Base-by-base conservation (phyloP, 1,140 invertebrate species). In the Trichonephila clavipes region DNA sequence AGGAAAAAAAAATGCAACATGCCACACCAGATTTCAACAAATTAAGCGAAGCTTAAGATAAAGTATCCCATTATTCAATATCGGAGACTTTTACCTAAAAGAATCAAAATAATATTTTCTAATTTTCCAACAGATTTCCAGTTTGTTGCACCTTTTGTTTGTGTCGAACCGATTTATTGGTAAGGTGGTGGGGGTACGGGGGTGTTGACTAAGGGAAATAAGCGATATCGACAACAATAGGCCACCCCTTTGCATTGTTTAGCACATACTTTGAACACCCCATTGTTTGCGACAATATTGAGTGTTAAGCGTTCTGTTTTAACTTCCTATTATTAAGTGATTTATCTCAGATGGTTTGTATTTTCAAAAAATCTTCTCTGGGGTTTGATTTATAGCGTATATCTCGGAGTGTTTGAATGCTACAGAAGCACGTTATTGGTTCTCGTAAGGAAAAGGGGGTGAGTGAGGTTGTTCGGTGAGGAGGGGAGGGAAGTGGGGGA, bases 51-150 rank as follows among this genome's bases (percentile, higher is more conserved):
- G 72, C 89, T 90, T 82, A 82, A 90, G 89, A 90, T 90, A 90
- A 90, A 72, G 88, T 58, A 58, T 24, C 69, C 86, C 59, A 90
- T 90, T 90, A 90, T 90, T 90, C 72, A 90, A 81, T 90, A 81
- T 82, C 40, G 64, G 87, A 19, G 87, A 88, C 87, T 88, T 69
- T 77, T 77, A 77, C 72, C 58, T 14, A 85, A 85, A 85, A 85
- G 83, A 85, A 85, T 85, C 28, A 66, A 92, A 92, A 92, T 92
- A 92, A 92, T 92, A 92, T 92, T 92, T 92, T 92, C 91, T 92
- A 92, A 92, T 92, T 92, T 92, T 92, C 91, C 91, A 59, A 92
- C 91, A 92, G 82, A 92, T 92, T 92, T 92, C 91, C 91, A 87
- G 91, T 92, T 85, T 85, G 91, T 86, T 92, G 91, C 91, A 86